Evolutionary conservation across 2,888 invertebrate species (phyloP), one percentile per base, ranked within the genome.

Genomic region (Hydraecia micacea): DNA sequence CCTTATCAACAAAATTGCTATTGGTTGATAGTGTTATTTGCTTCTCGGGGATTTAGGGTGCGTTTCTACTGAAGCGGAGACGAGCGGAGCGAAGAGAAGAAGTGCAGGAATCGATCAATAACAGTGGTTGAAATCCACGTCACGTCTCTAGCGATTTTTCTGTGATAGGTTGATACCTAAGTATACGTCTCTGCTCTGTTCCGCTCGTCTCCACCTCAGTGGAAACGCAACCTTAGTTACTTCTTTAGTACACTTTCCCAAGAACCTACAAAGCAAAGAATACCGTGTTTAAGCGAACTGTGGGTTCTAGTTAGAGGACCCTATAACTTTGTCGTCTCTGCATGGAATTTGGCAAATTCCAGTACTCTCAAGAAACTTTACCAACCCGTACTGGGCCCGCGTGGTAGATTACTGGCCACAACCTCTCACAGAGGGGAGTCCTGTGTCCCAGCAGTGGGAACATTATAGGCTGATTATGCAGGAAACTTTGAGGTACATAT

Each of bases 11-110:
- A 32, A 69, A 55, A 49, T 65, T 49, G 13, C 1, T 46, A n/a
- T 8, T 39, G n/a, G n/a, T 39, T 39, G 39, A 67, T 77, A 76
- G 60, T 8, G 46, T 66, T 4, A 46, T 69, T 78, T 28, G 18
- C 15, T 39, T 52, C 46, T 15, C 11, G 3, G 60, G 11, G 7
- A 62, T 49, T 55, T 11, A 11, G 55, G 11, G 4, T 55, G 11
- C 55, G 11, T 55, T 21, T 52, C 21, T 18, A 25, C 55, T 55
- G 25, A 25, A 25, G 25, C 11, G 25, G 55, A 55, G 55, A 55
- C 11, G 25, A 25, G 55, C 11, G 11, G 25, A 55, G 25, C 9
- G 25, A 11, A 55, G 25, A 55, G 49, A 5, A 18, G 25, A 55
- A n/a, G 9, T 55, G 25, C 25, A 55, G 8, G 55, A 55, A 55